A percentile compares a stretch with the other conserved stretches of the same genome.
Evolutionary conservation across 2,888 invertebrate species (phyloP).

Genomic region (Chalcosyrphus nemorum): DNA sequence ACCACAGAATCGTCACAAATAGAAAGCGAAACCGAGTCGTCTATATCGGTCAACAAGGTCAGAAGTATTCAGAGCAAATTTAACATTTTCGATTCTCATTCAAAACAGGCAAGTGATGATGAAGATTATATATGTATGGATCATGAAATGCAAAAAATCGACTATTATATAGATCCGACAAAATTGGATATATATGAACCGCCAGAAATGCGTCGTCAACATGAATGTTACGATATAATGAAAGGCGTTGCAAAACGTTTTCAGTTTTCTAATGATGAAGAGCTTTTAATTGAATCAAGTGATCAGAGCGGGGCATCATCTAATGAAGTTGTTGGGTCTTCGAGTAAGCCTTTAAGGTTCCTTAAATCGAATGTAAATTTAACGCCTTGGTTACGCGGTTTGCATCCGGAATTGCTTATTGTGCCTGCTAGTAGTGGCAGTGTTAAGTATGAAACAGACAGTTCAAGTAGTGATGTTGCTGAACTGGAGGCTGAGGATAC

Average conservation of each 20-base stretch:
- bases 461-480: too few relatives aligned
- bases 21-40: neutral
- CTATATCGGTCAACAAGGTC: neutral
- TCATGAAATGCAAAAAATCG: neutral
- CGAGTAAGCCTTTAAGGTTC: neutral
- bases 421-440: neutral
- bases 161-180: neutral
- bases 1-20: neutral
- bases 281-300: neutral
- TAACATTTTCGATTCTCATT: conserved; percentile 35
- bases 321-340: neutral
- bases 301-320: neutral
- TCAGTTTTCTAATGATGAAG: neutral
- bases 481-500: neutral
- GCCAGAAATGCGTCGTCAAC: neutral
- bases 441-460: too few relatives aligned
- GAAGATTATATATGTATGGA: too few relatives aligned
- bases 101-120: too few relatives aligned
- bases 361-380: neutral
- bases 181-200: neutral
- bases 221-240: conserved; percentile 33
- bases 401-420: conserved; percentile 26
- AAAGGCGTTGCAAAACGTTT: conserved; percentile 1
- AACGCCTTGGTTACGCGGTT: neutral
- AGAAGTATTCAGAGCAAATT: conserved; percentile 23